phyloP scores from a whole-genome alignment of 2,888 invertebrate species.

The Apamea epomidion region DNA sequence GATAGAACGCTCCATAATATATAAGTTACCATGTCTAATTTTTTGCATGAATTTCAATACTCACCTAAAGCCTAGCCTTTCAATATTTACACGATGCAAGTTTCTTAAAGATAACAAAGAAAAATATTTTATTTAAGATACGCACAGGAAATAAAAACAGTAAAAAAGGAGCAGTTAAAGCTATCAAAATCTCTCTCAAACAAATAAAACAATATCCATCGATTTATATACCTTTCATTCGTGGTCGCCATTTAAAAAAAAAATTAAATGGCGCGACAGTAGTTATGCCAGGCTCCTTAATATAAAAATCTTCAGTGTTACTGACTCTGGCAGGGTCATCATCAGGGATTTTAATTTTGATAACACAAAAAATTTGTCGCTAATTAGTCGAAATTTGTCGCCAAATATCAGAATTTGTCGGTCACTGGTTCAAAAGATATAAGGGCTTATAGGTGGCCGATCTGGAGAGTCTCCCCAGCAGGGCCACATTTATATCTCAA shows the following conservation, averaged over 20 bases:
- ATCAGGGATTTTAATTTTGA: no score
- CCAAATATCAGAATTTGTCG: no score
- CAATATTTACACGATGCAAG: no score
- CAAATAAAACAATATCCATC: neutral
- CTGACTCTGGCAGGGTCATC: no score
- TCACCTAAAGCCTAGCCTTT: no score
- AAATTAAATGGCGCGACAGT: neutral
- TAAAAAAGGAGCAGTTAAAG: neutral
- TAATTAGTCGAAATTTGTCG: no score
- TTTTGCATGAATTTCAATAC: constrained; percentile 4
- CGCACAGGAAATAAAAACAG: neutral
- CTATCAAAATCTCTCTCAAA: neutral
- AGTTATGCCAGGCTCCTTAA: neutral
- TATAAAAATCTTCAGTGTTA: neutral
- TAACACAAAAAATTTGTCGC: no score
- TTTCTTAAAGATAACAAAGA: no score
- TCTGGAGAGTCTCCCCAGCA: no score
- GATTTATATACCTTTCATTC: neutral
- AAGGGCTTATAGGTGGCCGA: no score
- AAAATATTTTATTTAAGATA: neutral
- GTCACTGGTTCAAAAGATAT: no score
- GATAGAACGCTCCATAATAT: neutral
- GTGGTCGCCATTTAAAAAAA: neutral
- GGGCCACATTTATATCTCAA: no score
- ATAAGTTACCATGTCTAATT: neutral